A percentile compares a stretch with the other conserved stretches of the same genome.
These are phyloP conservation scores for Palythoa caribaeorum DNA, from an alignment of 92 coral and sea anemone genomes.

Conservation along the genomic window DNA sequence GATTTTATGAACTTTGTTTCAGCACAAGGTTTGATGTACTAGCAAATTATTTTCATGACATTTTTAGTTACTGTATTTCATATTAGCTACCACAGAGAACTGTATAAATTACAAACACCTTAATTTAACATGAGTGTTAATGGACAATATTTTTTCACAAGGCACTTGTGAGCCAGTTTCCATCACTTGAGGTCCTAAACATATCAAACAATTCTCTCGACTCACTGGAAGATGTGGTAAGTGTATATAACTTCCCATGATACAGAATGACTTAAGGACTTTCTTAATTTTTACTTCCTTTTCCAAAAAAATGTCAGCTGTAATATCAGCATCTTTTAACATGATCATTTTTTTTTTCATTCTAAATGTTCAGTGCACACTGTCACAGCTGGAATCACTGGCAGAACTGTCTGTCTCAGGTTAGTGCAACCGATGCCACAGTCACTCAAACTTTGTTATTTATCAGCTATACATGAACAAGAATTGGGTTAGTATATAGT, in stretches of 20 bases:
- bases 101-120: no score
- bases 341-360: neutral
- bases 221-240: slow-evolving; percentile 74
- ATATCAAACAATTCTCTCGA: slow-evolving; percentile 71
- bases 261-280: no score
- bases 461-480: neutral
- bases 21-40: no score
- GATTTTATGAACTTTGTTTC: no score
- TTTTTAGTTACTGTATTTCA: neutral
- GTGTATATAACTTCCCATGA: neutral
- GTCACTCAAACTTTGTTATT: neutral
- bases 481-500: neutral
- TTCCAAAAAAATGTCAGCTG: neutral
- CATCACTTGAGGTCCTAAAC: slow-evolving; percentile 81
- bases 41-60: neutral
- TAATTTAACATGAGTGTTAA: no score
- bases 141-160: slow-evolving; percentile 16
- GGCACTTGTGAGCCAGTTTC: slow-evolving; percentile 76
- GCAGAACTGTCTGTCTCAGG: neutral
- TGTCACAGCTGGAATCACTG: slow-evolving; percentile 11
- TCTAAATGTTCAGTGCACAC: slow-evolving; percentile 3
- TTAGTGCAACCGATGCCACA: neutral
- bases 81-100: neutral
- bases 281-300: no score
- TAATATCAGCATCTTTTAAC: neutral